phyloP scores from a whole-genome alignment of 2,797 vertebrate genomes.

The Takifugu ocellatus region DNA sequence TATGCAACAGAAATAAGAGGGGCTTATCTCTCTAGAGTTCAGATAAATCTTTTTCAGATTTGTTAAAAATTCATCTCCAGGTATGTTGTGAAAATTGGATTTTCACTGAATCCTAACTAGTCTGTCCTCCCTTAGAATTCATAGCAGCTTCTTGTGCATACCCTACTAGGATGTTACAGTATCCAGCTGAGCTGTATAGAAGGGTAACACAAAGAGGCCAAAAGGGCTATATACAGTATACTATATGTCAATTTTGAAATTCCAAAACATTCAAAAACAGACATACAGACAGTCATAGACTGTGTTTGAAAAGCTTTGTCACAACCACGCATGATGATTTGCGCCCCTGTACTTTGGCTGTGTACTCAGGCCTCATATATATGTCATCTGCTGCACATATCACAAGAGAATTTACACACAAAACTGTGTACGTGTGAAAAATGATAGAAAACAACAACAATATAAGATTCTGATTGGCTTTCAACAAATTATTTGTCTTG shows the following conservation, averaged over 20 bases:
- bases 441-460: slow-evolving; percentile 16
- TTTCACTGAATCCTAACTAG: slow-evolving; percentile 53
- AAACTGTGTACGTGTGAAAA: slow-evolving; percentile 23
- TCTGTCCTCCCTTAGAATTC: slow-evolving; percentile 24
- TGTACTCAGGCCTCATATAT: slow-evolving; percentile 27
- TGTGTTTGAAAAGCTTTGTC: slow-evolving; percentile 24
- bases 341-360: slow-evolving; percentile 3
- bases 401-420: slow-evolving; percentile 41
- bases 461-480: slow-evolving; percentile 7
- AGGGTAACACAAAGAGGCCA: slow-evolving; percentile 19
- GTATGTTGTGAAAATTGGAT: slow-evolving; percentile 59
- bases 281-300: slow-evolving; percentile 10
- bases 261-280: slow-evolving; percentile 7
- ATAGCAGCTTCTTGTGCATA: neutral
- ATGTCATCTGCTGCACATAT: slow-evolving; percentile 24
- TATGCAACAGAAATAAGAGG: slow-evolving; percentile 50
- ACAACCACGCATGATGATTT: slow-evolving; percentile 25
- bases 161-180: slow-evolving; percentile 3
- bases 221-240: slow-evolving; percentile 20
- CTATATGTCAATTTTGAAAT: slow-evolving; percentile 10
- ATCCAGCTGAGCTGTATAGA: slow-evolving; percentile 14
- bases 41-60: slow-evolving; percentile 39
- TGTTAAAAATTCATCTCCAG: slow-evolving; percentile 3
- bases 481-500: slow-evolving; percentile 18
- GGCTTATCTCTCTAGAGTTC: neutral